phyloP scores from a whole-genome alignment of 1,140 invertebrate genomes.

The Piezodorus guildinii region DNA sequence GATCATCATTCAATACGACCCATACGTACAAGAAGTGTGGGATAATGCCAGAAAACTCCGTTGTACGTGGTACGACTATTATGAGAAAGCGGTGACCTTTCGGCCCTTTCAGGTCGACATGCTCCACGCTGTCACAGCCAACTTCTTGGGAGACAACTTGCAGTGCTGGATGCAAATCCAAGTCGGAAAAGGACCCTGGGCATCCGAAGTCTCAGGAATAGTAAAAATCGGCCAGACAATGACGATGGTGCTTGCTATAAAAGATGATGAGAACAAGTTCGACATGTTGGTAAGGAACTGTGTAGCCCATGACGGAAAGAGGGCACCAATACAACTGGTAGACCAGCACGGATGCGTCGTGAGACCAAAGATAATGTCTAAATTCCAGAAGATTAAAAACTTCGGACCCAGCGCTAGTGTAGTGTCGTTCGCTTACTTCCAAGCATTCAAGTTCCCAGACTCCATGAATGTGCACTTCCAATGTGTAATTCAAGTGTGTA shows the following conservation, averaged over 20 bases:
- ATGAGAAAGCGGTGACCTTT: slow-evolving; percentile 91
- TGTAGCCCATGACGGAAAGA: slow-evolving; percentile 86
- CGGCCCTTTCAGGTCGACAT: slow-evolving; percentile 90
- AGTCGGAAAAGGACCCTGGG: slow-evolving; percentile 91
- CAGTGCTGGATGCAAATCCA: slow-evolving; percentile 93
- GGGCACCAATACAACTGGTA: slow-evolving; percentile 87
- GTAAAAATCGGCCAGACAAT: slow-evolving; percentile 94
- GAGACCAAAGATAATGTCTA: slow-evolving; percentile 81
- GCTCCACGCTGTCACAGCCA: slow-evolving; percentile 83
- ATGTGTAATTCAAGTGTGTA: slow-evolving; percentile 88
- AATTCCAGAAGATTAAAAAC: slow-evolving; percentile 90
- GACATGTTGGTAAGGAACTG: slow-evolving; percentile 92
- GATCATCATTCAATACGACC: slow-evolving; percentile 87
- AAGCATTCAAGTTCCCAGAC: slow-evolving; percentile 91
- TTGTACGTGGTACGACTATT: slow-evolving; percentile 92
- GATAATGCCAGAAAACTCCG: slow-evolving; percentile 84
- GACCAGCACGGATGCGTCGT: slow-evolving; percentile 87
- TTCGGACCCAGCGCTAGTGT: slow-evolving; percentile 86
- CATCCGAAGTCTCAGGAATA: slow-evolving; percentile 83
- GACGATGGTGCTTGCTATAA: slow-evolving; percentile 93
- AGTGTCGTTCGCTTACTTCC: slow-evolving; percentile 84
- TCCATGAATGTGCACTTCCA: slow-evolving; percentile 95
- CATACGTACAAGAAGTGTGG: slow-evolving; percentile 92
- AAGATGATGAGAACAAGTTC: slow-evolving; percentile 91
- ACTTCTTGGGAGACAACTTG: slow-evolving; percentile 90